phyloP scores from a whole-genome alignment of 2,888 invertebrate species.

The Embidobia sp. region DNA sequence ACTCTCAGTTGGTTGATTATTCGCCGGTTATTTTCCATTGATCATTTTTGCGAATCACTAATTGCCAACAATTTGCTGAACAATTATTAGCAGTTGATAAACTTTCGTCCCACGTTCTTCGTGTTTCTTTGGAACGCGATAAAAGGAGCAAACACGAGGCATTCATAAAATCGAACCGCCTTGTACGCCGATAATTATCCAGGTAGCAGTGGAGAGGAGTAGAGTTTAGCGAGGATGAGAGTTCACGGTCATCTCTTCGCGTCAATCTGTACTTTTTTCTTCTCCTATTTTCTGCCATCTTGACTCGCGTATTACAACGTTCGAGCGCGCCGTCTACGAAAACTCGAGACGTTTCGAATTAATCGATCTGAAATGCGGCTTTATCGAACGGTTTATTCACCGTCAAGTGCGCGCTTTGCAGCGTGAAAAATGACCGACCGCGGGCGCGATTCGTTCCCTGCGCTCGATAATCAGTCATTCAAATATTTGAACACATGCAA shows the following conservation, averaged over 20 bases:
- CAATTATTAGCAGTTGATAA: no score
- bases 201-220: conserved; percentile 45
- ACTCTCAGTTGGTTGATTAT: no score
- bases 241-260: conserved; percentile 58
- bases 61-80: no score
- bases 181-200: conserved; percentile 41
- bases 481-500: conserved; percentile 27
- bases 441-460: no score
- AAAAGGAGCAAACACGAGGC: no score
- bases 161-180: conserved; percentile 40
- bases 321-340: conserved; percentile 1
- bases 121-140: no score
- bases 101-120: no score
- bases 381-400: conserved; percentile 28
- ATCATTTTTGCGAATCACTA: no score
- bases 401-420: conserved; percentile 16
- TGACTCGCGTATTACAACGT: conserved; percentile 33
- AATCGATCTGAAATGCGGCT: conserved; percentile 1
- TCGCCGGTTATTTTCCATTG: no score
- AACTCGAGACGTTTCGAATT: background rate
- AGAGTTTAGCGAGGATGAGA: conserved; percentile 57
- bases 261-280: conserved; percentile 52
- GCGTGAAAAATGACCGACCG: conserved; percentile 9
- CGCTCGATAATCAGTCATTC: conserved; percentile 7
- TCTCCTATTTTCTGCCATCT: conserved; percentile 46